Evolutionary conservation across 2,797 vertebrate species (phyloP).

Genomic region (Gymnoscopelus microlampas): DNA sequence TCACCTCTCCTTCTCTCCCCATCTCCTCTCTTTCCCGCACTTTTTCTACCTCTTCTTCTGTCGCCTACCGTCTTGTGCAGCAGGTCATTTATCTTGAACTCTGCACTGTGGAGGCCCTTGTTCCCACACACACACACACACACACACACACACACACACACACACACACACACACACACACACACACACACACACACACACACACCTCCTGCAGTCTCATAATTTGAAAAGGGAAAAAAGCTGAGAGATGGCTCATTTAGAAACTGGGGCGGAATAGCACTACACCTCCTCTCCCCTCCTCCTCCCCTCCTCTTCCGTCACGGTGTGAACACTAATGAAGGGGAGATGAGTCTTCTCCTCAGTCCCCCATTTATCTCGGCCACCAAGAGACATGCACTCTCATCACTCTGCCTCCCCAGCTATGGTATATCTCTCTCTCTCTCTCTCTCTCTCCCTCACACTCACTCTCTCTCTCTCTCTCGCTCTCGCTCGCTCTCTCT

Average conservation of each 20-base stretch:
- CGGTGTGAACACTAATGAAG: constrained; percentile 82
- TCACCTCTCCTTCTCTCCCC: constrained; percentile 4
- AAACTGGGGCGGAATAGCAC: constrained; percentile 67
- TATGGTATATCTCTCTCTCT: not conserved
- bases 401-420: constrained; percentile 1
- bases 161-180: constrained; percentile 9
- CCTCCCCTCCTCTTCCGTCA: constrained; percentile 62
- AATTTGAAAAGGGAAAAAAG: constrained; percentile 54
- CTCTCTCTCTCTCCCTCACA: constrained; percentile 24
- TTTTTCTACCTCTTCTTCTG: constrained; percentile 53
- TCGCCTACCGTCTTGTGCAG: constrained; percentile 50
- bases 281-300: constrained; percentile 42
- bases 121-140: constrained; percentile 29
- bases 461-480: constrained; percentile 19
- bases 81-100: not conserved
- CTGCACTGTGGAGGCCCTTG: constrained; percentile 27
- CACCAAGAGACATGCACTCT: constrained; percentile 58
- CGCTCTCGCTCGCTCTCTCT: constrained; percentile 7
- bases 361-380: constrained; percentile 78
- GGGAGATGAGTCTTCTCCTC: constrained; percentile 79
- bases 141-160: constrained; percentile 30
- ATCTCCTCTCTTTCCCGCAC: constrained; percentile 2
- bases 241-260: constrained; percentile 75
- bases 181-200: constrained; percentile 23
- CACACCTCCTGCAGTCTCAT: constrained; percentile 9